phyloP scores from a whole-genome alignment of 2,797 vertebrate species.

The Coreius guichenoti region DNA sequence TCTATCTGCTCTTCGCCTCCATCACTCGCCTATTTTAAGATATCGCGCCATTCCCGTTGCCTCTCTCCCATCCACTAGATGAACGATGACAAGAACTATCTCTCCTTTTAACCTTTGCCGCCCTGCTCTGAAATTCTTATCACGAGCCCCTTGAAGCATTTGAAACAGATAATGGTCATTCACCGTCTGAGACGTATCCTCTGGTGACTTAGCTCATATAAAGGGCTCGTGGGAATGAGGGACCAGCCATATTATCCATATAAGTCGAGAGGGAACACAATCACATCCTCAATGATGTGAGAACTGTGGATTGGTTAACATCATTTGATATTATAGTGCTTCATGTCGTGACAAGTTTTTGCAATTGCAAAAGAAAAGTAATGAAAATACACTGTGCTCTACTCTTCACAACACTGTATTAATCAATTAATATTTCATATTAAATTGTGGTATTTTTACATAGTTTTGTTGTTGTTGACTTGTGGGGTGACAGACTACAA shows the following conservation, averaged over 20 bases:
- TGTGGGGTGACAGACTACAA: too few relatives aligned
- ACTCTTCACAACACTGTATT: too few relatives aligned
- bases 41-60: constrained; percentile 61
- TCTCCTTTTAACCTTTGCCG: constrained; percentile 81
- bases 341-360: background rate
- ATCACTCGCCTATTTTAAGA: constrained; percentile 83
- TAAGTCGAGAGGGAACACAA: constrained; percentile 3
- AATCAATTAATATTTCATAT: background rate
- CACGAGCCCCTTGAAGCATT: constrained; percentile 71
- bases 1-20: constrained; percentile 73
- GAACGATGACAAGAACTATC: constrained; percentile 77
- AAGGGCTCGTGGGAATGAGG: constrained; percentile 44
- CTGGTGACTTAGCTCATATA: constrained; percentile 48
- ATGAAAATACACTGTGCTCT: background rate
- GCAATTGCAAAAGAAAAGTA: background rate
- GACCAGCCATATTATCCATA: constrained; percentile 15
- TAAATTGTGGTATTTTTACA: background rate
- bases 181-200: constrained; percentile 63
- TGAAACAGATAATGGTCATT: constrained; percentile 74
- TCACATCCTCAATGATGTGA: constrained; percentile 31
- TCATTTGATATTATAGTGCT: background rate
- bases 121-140: constrained; percentile 76
- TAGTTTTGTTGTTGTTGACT: background rate
- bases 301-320: background rate
- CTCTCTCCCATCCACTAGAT: constrained; percentile 55